Conservation (phyloP, 1,140 invertebrate species). For the Heliconius nattereri region DNA sequence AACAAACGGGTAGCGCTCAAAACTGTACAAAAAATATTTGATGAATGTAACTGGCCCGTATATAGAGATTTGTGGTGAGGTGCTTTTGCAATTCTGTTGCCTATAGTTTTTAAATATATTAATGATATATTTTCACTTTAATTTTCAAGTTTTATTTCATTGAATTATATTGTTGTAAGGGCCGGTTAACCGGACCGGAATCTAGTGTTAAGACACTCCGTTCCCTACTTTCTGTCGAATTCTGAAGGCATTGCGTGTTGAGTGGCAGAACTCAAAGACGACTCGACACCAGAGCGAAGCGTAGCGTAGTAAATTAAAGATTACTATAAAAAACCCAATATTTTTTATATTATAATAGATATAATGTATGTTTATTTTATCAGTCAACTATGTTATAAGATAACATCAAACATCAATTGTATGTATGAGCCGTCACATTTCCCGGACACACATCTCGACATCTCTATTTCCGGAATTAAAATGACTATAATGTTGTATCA, state of each 20-base stretch:
- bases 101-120: background rate
- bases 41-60: background rate
- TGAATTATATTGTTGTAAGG: too few species aligned
- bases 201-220: too few species aligned
- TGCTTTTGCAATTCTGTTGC: background rate
- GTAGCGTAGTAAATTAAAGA: too few species aligned
- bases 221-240: too few species aligned
- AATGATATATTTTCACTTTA: background rate
- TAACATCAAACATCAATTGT: slow-evolving; percentile 15
- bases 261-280: too few species aligned
- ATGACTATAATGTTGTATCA: slow-evolving; percentile 8
- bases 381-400: background rate
- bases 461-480: slow-evolving; percentile 21
- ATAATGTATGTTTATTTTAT: background rate
- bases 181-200: too few species aligned
- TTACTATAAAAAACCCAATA: too few species aligned
- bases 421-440: slow-evolving; percentile 2
- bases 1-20: background rate
- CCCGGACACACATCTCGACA: slow-evolving; percentile 24
- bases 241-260: too few species aligned
- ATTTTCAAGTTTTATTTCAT: background rate
- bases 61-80: slow-evolving; percentile 5
- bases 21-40: background rate
- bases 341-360: too few species aligned
- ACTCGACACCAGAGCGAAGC: too few species aligned